Base-by-base conservation (phyloP, 2,888 invertebrate species). In the Lomographa bimaculata region DNA sequence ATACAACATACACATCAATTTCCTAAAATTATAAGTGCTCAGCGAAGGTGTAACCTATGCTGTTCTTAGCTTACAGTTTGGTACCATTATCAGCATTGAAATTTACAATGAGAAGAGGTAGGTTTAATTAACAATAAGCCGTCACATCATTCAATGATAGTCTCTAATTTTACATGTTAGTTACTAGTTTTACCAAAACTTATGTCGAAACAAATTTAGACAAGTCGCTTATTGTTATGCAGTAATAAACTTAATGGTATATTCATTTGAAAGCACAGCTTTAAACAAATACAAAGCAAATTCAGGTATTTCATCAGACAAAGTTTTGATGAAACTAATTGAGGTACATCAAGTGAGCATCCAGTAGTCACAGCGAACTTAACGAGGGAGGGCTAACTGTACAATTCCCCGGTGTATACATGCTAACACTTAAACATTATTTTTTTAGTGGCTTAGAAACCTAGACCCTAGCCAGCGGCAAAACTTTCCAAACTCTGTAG, bases 311-410 rank as follows among this genome's bases (percentile, higher is more conserved):
- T 67, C 62, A 38, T 62, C 59, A 73, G 77, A 81, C 81, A 79
- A 71, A 81, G 81, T 82, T 83, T 83, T 83, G 79, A 81, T 77
- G 62, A 76, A 84, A 85, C 80, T 74, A 80, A 63, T 60, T 54
- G 69, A 78, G 72, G 78, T 82, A 82, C 70, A 74, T 79, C 70
- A 75, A 23, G 76, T 83, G 81, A 83, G 83, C 85, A 82, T 84
- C 80, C 85, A 77, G 75, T 70, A 72, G 86, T 86, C 84, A 85
- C 84, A 82, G 86, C 81, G 83, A 89, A 85, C 86, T 86, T 86
- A 87, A 86, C 83, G 71, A 86, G 87, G 87, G 87, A 85, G 86
- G 85, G 83, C 87, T 89, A 89, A 86, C 87, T 89, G 89, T 89
- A 89, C 89, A 89, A 87, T 86, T 87, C 87, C 86, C 87, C 68